Percentiles rank a stretch among this genome's conserved stretches.
phyloP scores from a whole-genome alignment of 2,797 vertebrate genomes.

The Sebastes baramenuke region DNA sequence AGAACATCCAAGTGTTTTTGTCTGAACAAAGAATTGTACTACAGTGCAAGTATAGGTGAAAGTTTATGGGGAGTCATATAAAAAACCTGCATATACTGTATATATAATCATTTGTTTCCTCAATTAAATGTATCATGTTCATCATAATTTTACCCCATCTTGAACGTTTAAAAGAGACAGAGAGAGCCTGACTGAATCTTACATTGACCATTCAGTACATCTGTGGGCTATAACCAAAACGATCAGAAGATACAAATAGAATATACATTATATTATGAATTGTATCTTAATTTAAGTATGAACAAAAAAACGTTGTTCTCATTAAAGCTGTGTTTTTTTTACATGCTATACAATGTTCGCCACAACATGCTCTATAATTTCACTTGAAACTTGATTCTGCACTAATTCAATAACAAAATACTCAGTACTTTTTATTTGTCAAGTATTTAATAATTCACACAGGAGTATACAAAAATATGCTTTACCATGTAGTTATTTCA shows the following conservation, averaged over 20 bases:
- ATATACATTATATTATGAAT: neutral
- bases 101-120: neutral
- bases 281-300: neutral
- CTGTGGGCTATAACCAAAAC: neutral
- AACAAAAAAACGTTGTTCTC: neutral
- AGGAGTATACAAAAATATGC: fast-evolving
- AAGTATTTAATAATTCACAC: no score
- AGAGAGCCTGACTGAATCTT: neutral
- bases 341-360: neutral
- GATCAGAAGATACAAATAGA: neutral
- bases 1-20: neutral
- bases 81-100: neutral
- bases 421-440: no score
- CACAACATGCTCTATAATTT: neutral
- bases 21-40: neutral
- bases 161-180: neutral
- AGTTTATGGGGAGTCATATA: neutral
- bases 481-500: no score
- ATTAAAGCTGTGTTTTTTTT: neutral
- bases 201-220: no score
- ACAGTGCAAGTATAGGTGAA: neutral
- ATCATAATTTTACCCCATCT: neutral
- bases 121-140: neutral
- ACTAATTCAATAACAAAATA: no score
- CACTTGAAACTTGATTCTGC: no score